These are phyloP conservation scores for Hippopotamus amphibius DNA, from an alignment of 2,113 vertebrate genomes.

Conservation along the genomic window DNA sequence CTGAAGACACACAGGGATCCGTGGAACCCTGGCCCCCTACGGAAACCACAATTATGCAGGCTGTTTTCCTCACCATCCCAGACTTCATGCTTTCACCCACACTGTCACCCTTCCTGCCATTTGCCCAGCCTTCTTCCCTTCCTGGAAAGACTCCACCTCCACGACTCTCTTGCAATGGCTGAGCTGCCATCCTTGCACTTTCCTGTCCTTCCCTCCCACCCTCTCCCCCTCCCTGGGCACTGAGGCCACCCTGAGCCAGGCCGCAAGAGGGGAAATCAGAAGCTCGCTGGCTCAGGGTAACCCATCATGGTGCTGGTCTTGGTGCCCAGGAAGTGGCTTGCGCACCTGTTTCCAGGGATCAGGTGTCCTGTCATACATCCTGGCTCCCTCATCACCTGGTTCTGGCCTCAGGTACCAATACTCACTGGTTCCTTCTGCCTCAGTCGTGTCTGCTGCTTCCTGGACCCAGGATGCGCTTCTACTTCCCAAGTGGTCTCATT, in stretches of 20 bases:
- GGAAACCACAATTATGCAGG: neutral
- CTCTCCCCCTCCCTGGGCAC: fast-evolving
- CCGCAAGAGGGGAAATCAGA: fast-evolving
- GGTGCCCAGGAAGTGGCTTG: neutral
- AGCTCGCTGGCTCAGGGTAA: neutral
- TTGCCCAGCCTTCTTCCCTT: neutral
- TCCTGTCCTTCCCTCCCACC: neutral
- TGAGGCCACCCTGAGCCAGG: fast-evolving
- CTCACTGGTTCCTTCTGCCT: neutral
- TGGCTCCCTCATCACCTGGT: too few species aligned
- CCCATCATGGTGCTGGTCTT: neutral
- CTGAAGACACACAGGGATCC: neutral
- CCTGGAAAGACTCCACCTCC: neutral
- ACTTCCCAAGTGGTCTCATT: neutral
- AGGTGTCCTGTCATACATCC: neutral
- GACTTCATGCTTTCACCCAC: neutral
- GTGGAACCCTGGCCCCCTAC: neutral
- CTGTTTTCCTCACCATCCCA: neutral
- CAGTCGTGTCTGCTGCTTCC: neutral
- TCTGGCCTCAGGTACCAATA: fast-evolving
- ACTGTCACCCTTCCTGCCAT: neutral
- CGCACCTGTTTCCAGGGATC: neutral
- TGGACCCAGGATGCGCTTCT: neutral
- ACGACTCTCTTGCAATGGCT: neutral
- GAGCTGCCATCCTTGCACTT: neutral